Base-by-base conservation (phyloP, 1,140 invertebrate species). In the Meloidogyne hapla region DNA sequence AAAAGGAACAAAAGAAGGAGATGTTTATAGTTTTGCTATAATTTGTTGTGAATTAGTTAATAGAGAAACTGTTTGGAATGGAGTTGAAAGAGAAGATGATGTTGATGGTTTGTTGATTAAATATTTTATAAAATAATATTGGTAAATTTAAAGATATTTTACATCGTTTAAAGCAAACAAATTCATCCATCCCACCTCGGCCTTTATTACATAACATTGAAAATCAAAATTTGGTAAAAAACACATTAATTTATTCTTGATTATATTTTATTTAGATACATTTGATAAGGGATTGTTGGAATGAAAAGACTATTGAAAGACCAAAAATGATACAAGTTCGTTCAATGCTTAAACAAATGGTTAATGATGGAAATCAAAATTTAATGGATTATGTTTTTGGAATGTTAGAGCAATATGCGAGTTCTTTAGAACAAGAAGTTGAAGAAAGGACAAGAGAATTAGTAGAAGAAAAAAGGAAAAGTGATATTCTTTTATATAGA, bases 401-500 rank as follows among this genome's bases (percentile, higher is more conserved):
- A 18, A 42, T 66, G 28, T 33, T 66, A 33, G 28, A 66, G 21
- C 65, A 66, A 66, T 66, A 66, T 42, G 65, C 93, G 18, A 42
- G 38, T 33, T 66, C 65, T n/a, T 42, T 66, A 42, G 93, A 94
- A 88, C 91, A 91, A 4, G 87, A 97, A 1, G 95, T 97, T 0
- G 93, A 95, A 83, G 94, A 96, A 85, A 88, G 94, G 75, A 98
- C 94, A 0, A 93, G 94, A 87, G 94, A 95, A 87, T 88, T 97
- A 45, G 92, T 93, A 71, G 94, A 96, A 87, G 95, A 98, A 88
- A 97, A 97, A 88, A 95, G 95, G 88, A 97, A 96, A 90, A 95
- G 94, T 78, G 93, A 94, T 83, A 91, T 92, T 15, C 87, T 98
- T 25, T 88, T 98, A 0, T 80, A 93, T 92, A 84, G 94, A 88